These are phyloP conservation scores for Psittacus erithacus DNA, from an alignment of 2,113 vertebrate species.

Conservation along the genomic window DNA sequence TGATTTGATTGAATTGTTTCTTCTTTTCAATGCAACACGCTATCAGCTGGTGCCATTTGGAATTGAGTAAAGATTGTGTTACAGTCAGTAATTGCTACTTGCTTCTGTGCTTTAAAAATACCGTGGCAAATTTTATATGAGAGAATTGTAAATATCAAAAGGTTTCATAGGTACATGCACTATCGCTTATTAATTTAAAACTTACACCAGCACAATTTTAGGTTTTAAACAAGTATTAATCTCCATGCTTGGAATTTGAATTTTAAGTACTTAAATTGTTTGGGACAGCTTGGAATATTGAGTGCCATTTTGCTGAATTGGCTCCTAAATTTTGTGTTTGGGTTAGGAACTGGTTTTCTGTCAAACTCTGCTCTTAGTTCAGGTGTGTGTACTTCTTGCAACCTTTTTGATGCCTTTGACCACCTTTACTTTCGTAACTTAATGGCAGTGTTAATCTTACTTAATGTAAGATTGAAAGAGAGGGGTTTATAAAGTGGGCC, in stretches of 20 bases:
- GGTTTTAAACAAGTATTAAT: neutral
- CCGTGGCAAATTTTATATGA: neutral
- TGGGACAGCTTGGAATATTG: neutral
- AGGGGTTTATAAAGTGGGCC: neutral
- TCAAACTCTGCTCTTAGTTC: neutral
- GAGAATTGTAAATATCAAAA: neutral
- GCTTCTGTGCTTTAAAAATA: neutral
- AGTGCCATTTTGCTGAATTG: neutral
- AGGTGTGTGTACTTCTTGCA: neutral
- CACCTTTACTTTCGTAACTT: neutral
- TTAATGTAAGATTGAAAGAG: neutral
- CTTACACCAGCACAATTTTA: neutral
- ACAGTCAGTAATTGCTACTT: neutral
- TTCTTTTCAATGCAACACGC: neutral
- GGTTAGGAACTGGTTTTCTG: neutral
- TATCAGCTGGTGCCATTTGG: neutral
- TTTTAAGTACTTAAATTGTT: neutral
- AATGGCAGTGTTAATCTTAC: neutral
- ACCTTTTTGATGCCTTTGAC: neutral
- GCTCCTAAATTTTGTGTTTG: neutral
- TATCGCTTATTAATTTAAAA: neutral
- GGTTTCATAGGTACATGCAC: neutral
- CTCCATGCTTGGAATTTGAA: neutral
- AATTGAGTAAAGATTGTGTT: neutral
- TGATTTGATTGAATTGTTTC: neutral